Base-by-base conservation (phyloP, 1,140 invertebrate genomes). In the Myzus persicae region DNA sequence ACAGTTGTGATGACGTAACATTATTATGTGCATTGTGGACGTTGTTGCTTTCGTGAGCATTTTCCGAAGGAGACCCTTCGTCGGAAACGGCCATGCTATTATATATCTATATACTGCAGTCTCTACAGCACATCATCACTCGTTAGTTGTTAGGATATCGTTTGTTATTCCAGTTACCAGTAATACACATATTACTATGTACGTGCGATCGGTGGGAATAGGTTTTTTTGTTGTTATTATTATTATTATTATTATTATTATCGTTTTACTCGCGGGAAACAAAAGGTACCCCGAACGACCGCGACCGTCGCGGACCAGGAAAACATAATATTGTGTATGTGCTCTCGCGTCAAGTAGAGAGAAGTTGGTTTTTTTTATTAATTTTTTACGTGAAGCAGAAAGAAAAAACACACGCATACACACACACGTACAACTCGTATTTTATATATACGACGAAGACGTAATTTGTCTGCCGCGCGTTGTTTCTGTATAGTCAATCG, bases 301-400 rank as follows among this genome's bases (percentile, higher is more conserved):
- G 81, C 84, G 40, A 48, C 48, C 20, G 48, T 51, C 20, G 48
- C 18, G 44, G n/a, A n/a, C 59, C n/a, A 42, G 90, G 31, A 14
- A 91, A 82, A 46, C 90, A 46, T 76, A 76, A 76, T 76, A 76
- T 76, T 48, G 42, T 82, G 20, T 76, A 36, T 76, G n/a, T 24
- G n/a, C 26, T 36, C 18, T 20, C 26, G 59, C 40, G 67, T 36
- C 42, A 81, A n/a, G 90, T 48, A 91, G 67, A 81, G 42, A 91
- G 67, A 91, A 76, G 67, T 91, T 44, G 40, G n/a, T 91, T 91
- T 91, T 91, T 91, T 36, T 11, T 42, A 76, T 76, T 59, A 42
- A 31, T 90, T 84, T 84, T 84, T 84, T 42, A 84, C 59, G 31
- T 76, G 84, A 85, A 42, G 44, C 42, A 67, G 67, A 36, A 44